Base-by-base conservation (phyloP, 92 coral and sea anemone genomes). In the Diadumene lineata region DNA sequence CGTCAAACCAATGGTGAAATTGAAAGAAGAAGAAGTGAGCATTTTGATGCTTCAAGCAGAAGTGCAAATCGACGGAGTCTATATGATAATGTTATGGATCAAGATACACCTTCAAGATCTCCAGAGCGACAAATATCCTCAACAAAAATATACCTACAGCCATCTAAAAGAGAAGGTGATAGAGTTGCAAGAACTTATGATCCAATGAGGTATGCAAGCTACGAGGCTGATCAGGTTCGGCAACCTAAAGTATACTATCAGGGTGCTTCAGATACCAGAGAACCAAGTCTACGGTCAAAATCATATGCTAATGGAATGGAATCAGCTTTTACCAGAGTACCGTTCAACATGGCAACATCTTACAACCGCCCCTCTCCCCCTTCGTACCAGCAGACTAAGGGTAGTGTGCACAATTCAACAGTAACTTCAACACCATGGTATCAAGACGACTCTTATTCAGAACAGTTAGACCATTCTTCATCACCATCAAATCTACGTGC, bases 321-420 rank as follows among this genome's bases (percentile, higher is more conserved):
- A 2, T 73, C 78, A 21, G 56, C 70, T 7, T 31, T 31, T 43
- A 29, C 81, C 27, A 31, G 68, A 23, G 60, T 67, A 7, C 55
- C 75, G 18, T 55, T 15, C 30, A 63, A 78, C 27, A 31, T 18
- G 6, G 2, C 34, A 30, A 56, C 84, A 21, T 79, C 72, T 4
- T 33, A 46, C 30, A 69, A 69, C 70, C 72, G 85, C 16, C 88
- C 92, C 26, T 69, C 92, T 23, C 92, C 92, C 26, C 82, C 91
- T 34, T 13, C 60, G 30, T 58, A 67, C 25, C 67, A 78, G 65
- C 85, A 79, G 28, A 64, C 82, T 22, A 79, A 74, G 19, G 85
- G 80, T 11, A 60, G 50, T 1, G 48, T 82, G 17, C 80, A 79
- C 21, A 78, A 80, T 34, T 50, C 91, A 1, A 30, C 77, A 43